phyloP scores from a whole-genome alignment of 2,888 invertebrate species.

The Thumatha senex region DNA sequence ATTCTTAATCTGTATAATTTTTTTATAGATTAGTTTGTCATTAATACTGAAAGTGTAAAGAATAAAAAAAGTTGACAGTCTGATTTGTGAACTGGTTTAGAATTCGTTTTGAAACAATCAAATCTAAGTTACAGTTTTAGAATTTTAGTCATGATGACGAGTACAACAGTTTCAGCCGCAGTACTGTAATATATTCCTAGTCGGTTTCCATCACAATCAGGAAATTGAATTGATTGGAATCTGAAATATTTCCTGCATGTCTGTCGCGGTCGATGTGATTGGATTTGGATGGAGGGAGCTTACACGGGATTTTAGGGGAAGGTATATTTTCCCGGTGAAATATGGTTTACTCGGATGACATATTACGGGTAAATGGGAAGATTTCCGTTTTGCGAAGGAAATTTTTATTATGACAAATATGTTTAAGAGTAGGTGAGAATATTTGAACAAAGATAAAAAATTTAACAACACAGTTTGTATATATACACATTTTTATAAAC shows the following conservation, averaged over 20 bases:
- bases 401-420: not conserved
- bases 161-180: too few relatives aligned
- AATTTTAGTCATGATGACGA: too few relatives aligned
- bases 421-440: too few relatives aligned
- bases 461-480: too few relatives aligned
- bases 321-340: slow-evolving; percentile 1
- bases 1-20: too few relatives aligned
- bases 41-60: too few relatives aligned
- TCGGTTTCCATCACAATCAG: slow-evolving; percentile 24
- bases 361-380: not conserved
- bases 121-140: not conserved
- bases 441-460: too few relatives aligned
- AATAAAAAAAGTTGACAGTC: too few relatives aligned
- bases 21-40: too few relatives aligned
- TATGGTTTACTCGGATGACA: slow-evolving; percentile 1
- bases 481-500: too few relatives aligned
- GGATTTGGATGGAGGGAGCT: slow-evolving; percentile 15
- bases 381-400: not conserved
- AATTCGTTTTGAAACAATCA: not conserved
- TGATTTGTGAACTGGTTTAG: not conserved
- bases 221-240: slow-evolving; percentile 33
- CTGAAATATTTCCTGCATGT: slow-evolving; percentile 28
- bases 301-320: not conserved
- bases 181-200: slow-evolving; percentile 15
- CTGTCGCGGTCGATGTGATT: slow-evolving; percentile 23